Base-by-base conservation (phyloP, 2,888 invertebrate genomes). In the Coenonympha arcania region DNA sequence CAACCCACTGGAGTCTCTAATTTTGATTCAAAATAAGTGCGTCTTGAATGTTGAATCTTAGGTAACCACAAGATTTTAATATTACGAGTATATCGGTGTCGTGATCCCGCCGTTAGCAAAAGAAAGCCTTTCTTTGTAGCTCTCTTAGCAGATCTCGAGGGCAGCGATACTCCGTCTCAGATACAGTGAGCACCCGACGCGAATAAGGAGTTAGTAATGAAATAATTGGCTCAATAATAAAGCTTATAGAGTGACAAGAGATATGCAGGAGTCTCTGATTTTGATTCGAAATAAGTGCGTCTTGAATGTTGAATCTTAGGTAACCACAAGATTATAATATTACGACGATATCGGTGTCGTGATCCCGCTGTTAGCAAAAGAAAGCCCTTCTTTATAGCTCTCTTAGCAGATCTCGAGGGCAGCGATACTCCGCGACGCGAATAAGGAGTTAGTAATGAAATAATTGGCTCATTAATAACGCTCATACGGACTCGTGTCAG, bases 401-500 rank as follows among this genome's bases (percentile, higher is more conserved):
- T 44, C 43, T 30, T 43, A n/a, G 19, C 24, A 52, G 47, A 49
- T 37, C 49, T 47, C 40, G 47, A 18, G 28, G 46, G 47, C 51
- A 51, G 33, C 28, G 52, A 50, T 52, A 48, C 45, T 36, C 26
- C 52, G 43, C 52, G 45, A 36, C 46, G 37, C 54, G 46, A 55
- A 55, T 54, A 50, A 55, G 50, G 55, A 59, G 59, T 55, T 54
- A 52, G 54, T 59, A 59, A 59, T 56, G 59, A 46, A 51, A 57
- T 59, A 57, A 59, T 59, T 59, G 57, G 57, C 57, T 57, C 59
- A 47, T 59, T 59, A 57, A 57, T 59, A 59, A 56, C 54, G n/a
- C 31, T 52, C 49, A 45, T 44, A 54, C 18, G 30, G 42, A 31
- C 40, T 59, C 54, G 57, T 52, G 52, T 55, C 49, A 43, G 49